Evolutionary conservation across 1,140 invertebrate species (phyloP).

Genomic region (Pinna nobilis): DNA sequence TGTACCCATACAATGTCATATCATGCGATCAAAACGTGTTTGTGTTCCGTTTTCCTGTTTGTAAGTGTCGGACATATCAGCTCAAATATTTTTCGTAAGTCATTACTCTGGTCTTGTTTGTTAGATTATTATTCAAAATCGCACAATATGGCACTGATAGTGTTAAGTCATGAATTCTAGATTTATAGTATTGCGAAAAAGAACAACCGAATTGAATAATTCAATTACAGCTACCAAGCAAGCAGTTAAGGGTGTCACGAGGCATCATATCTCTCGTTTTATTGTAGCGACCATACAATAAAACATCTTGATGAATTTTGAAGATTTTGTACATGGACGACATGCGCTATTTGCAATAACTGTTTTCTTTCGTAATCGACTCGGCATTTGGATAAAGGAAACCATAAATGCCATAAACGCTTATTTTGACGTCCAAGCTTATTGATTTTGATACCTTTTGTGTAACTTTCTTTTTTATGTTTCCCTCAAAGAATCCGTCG

Average conservation of each 20-base stretch:
- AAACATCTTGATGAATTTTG: slow-evolving; percentile 4
- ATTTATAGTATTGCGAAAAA: slow-evolving; percentile 29
- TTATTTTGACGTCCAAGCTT: too few relatives aligned
- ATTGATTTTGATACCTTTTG: too few relatives aligned
- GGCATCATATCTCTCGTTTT: background rate
- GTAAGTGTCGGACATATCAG: background rate
- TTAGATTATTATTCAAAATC: slow-evolving; percentile 17
- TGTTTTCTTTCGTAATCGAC: too few relatives aligned
- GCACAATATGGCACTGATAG: slow-evolving; percentile 23
- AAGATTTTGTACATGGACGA: too few relatives aligned
- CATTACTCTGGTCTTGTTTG: slow-evolving; percentile 11
- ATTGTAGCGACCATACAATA: slow-evolving; percentile 3
- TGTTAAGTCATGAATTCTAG: slow-evolving; percentile 39
- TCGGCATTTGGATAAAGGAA: too few relatives aligned
- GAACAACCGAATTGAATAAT: slow-evolving; percentile 26
- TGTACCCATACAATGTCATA: background rate
- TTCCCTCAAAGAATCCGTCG: too few relatives aligned
- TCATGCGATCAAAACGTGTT: background rate
- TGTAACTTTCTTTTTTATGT: too few relatives aligned
- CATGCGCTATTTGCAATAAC: too few relatives aligned
- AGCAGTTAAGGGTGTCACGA: slow-evolving; percentile 27
- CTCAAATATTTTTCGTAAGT: background rate
- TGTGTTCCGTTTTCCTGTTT: background rate
- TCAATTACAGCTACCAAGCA: slow-evolving; percentile 28
- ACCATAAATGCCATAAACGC: too few relatives aligned